These are phyloP conservation scores for Microplitis manilae DNA, from an alignment of 2,888 invertebrate genomes.

Conservation along the genomic window DNA sequence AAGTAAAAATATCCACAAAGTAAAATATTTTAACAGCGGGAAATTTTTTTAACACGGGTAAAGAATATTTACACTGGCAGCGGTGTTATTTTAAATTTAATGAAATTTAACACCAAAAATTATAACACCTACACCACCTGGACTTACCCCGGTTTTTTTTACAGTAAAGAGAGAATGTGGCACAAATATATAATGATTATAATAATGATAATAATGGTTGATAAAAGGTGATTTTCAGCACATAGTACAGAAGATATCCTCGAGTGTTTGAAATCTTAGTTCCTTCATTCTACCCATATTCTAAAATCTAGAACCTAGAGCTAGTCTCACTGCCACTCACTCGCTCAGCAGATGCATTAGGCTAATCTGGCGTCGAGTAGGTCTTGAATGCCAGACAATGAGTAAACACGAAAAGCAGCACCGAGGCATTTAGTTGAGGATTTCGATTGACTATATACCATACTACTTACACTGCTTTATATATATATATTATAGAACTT, in stretches of 20 bases:
- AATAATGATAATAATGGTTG: background rate
- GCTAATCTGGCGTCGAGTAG: constrained; percentile 36
- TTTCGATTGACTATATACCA: constrained; percentile 25
- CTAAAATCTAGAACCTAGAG: background rate
- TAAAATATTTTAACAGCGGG: no score
- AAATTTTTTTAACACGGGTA: no score
- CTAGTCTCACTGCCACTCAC: constrained; percentile 27
- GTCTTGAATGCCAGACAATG: constrained; percentile 29
- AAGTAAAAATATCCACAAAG: no score
- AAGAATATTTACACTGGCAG: no score
- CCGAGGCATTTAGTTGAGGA: constrained; percentile 26
- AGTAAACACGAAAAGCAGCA: constrained; percentile 33
- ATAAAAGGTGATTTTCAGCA: constrained; percentile 1
- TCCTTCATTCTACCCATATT: constrained; percentile 1
- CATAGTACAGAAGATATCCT: constrained; percentile 8
- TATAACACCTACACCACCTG: no score
- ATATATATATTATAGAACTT: background rate
- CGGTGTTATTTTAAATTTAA: no score
- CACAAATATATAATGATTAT: background rate
- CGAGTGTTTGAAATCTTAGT: constrained; percentile 24
- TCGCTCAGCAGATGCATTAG: constrained; percentile 36
- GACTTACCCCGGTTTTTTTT: no score
- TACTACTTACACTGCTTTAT: background rate
- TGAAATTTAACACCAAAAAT: no score
- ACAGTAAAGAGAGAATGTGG: background rate